phyloP scores from a whole-genome alignment of 2,888 invertebrate species.

The Agrotis ipsilon region DNA sequence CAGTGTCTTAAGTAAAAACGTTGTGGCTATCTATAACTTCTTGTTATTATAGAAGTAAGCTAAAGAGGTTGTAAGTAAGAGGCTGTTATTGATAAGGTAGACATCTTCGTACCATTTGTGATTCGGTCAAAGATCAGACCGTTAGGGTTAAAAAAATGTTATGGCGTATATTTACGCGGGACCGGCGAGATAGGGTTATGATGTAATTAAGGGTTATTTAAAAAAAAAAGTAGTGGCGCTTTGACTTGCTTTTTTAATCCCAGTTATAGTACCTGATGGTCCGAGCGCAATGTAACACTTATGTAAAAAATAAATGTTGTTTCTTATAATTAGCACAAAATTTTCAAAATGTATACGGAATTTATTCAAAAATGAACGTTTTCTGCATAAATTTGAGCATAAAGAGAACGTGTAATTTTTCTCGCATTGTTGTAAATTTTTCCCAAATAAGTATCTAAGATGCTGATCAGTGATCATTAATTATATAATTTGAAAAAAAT shows the following conservation, averaged over 20 bases:
- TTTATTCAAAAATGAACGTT: constrained; percentile 1
- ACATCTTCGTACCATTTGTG: constrained; percentile 70
- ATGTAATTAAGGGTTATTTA: constrained; percentile 16
- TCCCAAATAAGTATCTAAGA: background rate
- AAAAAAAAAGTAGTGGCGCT: constrained; percentile 9
- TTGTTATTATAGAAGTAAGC: constrained; percentile 75
- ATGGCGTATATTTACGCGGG: constrained; percentile 43
- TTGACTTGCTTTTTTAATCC: constrained; percentile 5
- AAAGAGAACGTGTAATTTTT: background rate
- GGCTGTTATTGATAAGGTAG: constrained; percentile 79
- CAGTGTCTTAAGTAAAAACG: constrained; percentile 85
- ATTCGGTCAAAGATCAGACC: constrained; percentile 33
- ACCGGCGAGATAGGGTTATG: constrained; percentile 24
- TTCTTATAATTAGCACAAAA: constrained; percentile 36
- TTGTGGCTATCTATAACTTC: constrained; percentile 82
- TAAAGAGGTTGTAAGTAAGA: constrained; percentile 83
- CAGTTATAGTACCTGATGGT: constrained; percentile 25
- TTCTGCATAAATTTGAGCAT: background rate
- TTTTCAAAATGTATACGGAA: background rate
- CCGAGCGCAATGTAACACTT: constrained; percentile 9
- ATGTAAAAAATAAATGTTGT: background rate
- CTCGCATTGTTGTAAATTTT: background rate
- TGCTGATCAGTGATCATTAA: background rate
- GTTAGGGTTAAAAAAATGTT: constrained; percentile 18
- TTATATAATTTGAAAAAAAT: background rate